Conservation (phyloP, 2,888 invertebrate genomes). For the Elysia crispata region DNA sequence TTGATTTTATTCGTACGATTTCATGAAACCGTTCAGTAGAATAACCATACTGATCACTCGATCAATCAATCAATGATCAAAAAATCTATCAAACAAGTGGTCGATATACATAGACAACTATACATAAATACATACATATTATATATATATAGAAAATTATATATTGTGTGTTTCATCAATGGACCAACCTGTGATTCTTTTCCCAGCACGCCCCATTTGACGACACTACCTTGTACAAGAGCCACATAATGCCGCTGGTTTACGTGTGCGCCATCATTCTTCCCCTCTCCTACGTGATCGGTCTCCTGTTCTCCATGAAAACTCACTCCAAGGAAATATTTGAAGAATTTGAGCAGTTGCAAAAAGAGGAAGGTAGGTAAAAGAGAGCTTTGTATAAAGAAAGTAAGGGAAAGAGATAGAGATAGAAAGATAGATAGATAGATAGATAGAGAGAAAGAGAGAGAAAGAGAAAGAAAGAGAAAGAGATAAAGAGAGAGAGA, state of each 20-base stretch:
- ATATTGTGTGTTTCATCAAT: too few relatives aligned
- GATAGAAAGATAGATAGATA: not conserved
- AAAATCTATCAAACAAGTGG: too few relatives aligned
- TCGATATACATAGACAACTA: too few relatives aligned
- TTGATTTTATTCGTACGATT: too few relatives aligned
- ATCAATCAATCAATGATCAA: too few relatives aligned
- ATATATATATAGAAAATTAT: too few relatives aligned
- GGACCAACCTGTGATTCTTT: too few relatives aligned
- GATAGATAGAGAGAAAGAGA: too few relatives aligned
- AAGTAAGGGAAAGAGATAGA: slow-evolving; percentile 9
- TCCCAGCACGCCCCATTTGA: slow-evolving; percentile 66
- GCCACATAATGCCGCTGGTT: slow-evolving; percentile 70
- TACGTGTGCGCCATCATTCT: slow-evolving; percentile 68
- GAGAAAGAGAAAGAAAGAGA: not conserved
- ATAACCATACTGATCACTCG: too few relatives aligned
- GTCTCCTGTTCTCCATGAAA: slow-evolving; percentile 72
- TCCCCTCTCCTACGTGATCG: slow-evolving; percentile 71
- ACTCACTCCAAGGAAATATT: slow-evolving; percentile 70
- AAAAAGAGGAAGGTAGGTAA: not conserved
- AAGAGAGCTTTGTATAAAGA: not conserved
- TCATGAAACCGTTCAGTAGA: too few relatives aligned
- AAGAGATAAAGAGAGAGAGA: too few relatives aligned
- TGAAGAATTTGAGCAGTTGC: slow-evolving; percentile 61
- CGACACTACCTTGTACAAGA: slow-evolving; percentile 63
- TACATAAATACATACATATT: too few relatives aligned